Percentiles rank a stretch among this genome's conserved stretches.
These are phyloP conservation scores for Allygus modestus DNA, from an alignment of 2,888 invertebrate genomes.

Conservation along the genomic window DNA sequence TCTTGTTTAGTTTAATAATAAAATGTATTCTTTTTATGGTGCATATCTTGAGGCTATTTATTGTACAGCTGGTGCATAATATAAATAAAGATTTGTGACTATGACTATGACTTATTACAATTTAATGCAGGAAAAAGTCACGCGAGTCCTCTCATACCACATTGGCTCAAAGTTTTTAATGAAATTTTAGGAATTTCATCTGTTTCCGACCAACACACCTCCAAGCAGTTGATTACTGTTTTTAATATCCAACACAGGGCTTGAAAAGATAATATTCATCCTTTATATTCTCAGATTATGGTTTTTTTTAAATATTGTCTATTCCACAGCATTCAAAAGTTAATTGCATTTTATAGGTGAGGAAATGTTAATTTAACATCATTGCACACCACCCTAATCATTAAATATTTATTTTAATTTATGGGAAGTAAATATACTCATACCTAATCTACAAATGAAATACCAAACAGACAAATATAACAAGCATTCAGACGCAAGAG, in stretches of 20 bases:
- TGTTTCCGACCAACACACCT: conserved; percentile 25
- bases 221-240: conserved; percentile 31
- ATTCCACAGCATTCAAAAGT: background rate
- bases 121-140: background rate
- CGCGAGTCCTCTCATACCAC: conserved; percentile 5
- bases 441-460: too few species aligned
- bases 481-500: too few species aligned
- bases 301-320: background rate
- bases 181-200: conserved; percentile 16
- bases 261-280: background rate
- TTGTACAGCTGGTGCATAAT: too few species aligned
- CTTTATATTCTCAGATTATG: background rate
- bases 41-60: too few species aligned
- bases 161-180: conserved; percentile 25
- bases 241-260: conserved; percentile 3
- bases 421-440: too few species aligned
- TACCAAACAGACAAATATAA: too few species aligned
- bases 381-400: background rate
- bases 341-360: background rate
- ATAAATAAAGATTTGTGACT: too few species aligned
- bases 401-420: too few species aligned
- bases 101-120: background rate
- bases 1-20: too few species aligned
- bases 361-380: background rate
- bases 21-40: too few species aligned